Base-by-base conservation (phyloP, 2,888 invertebrate species). In the Omphaloscelis lunosa region DNA sequence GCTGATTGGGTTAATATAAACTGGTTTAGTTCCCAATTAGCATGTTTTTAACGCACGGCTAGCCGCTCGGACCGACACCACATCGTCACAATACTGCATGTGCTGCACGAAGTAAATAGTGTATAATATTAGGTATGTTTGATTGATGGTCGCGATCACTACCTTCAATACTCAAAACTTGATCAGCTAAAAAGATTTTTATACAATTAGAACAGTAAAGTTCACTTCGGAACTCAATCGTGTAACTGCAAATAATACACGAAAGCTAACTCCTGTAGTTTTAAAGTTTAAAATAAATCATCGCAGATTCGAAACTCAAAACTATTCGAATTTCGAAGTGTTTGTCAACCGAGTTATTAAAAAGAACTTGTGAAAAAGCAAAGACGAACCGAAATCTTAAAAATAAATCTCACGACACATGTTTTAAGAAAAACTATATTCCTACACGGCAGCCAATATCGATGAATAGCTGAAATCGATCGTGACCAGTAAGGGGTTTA, bases 1-100 rank as follows among this genome's bases (percentile, higher is more conserved):
- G 93, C 94, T 94, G 93, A 93, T 93, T 93, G 93, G 93, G 93
- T 92, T 85, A 88, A 88, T 91, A 85, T 87, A 89, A 93, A 90
- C 90, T 90, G 88, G 91, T 91, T 91, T 91, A 80, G 88, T 91
- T 91, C 93, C 93, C 93, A 93, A 93, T 93, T 93, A 91, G 93
- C 94, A 95, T 95, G 94, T 88, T 91, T 66, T 86, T 86, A 89
- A 89, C 12, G 92, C 93, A 93, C 92, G 90, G 84, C 89, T 87
- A 82, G 83, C 73, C 84, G 91, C 89, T 90, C 88, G 86, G 88
- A 88, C 86, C 88, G 75, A 89, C 91, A 91, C 90, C 87, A 88
- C 90, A 91, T 90, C 84, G 91, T 90, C 72, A 83, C 75, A 82
- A 79, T 88, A 88, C 79, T 90, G 92, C 86, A 89, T 90, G 89